Percentiles rank a stretch among this genome's conserved stretches.
Evolutionary conservation across 2,797 vertebrate species (phyloP).

Genomic region (Chelonia mydas): DNA sequence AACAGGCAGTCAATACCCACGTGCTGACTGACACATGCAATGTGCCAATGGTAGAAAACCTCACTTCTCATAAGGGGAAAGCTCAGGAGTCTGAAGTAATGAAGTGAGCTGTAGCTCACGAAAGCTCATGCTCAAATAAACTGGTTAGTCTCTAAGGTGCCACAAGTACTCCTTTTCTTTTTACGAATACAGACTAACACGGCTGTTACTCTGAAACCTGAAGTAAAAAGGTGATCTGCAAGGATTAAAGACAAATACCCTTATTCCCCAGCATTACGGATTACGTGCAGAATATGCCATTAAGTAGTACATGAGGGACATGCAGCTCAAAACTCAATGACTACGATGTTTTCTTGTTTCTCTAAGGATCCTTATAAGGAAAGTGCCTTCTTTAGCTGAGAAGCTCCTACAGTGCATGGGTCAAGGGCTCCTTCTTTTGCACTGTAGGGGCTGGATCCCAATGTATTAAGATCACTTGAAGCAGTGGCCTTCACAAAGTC

Average conservation of each 20-base stretch:
- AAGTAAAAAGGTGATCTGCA: not conserved
- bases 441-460: too few species aligned
- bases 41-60: not conserved
- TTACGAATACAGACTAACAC: too few species aligned
- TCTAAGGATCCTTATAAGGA: not conserved
- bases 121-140: too few species aligned
- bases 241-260: too few species aligned
- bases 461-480: not conserved
- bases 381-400: not conserved
- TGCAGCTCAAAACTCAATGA: not conserved
- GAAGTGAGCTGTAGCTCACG: too few species aligned
- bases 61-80: not conserved
- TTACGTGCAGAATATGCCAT: not conserved
- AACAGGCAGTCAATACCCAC: not conserved
- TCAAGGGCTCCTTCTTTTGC: not conserved
- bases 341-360: too few species aligned
- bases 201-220: too few species aligned
- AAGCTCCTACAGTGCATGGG: not conserved
- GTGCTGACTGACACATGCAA: not conserved
- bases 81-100: not conserved
- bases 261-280: not conserved
- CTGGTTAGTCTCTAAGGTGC: too few species aligned
- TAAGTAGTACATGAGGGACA: not conserved
- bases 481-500: too few species aligned
- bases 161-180: too few species aligned